These are phyloP conservation scores for Luidia sarsii DNA, from an alignment of 53 echinoderm and acorn worm species.

Conservation along the genomic window DNA sequence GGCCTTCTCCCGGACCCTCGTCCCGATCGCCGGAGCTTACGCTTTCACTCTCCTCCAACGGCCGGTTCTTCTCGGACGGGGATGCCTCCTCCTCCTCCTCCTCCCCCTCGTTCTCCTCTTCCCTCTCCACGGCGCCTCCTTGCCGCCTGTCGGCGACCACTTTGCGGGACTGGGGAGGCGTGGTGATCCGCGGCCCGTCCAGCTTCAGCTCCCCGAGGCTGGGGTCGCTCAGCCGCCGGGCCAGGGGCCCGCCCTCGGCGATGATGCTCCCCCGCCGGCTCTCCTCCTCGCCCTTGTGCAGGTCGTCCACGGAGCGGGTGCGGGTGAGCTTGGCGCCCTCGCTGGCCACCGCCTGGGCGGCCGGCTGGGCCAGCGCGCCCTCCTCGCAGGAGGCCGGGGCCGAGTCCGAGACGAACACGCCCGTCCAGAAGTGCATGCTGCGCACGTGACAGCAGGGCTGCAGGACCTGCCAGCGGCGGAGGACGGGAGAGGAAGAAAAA, in stretches of 20 bases:
- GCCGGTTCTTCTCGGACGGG: constrained; percentile 18
- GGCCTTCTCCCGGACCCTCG: too few relatives aligned
- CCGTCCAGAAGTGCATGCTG: constrained; percentile 77
- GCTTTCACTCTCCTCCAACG: too few relatives aligned
- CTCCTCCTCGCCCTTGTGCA: constrained; percentile 83
- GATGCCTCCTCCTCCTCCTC: background rate
- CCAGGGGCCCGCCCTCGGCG: constrained; percentile 62
- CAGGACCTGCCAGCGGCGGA: constrained; percentile 60
- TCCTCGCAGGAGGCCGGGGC: constrained; percentile 60
- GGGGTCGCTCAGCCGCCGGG: constrained; percentile 87
- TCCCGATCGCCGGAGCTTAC: too few relatives aligned
- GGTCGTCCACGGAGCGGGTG: constrained; percentile 86
- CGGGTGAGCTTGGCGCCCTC: constrained; percentile 79
- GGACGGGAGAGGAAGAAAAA: background rate
- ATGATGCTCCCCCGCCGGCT: constrained; percentile 70
- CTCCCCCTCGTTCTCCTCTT: constrained; percentile 12
- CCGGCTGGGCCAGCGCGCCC: constrained; percentile 39
- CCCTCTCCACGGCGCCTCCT: background rate
- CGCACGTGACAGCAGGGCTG: constrained; percentile 80
- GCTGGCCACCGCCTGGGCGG: constrained; percentile 28
- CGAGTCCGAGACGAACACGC: constrained; percentile 82
- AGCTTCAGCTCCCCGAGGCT: constrained; percentile 80
- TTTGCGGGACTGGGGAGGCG: constrained; percentile 58
- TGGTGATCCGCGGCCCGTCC: constrained; percentile 71
- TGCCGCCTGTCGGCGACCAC: constrained; percentile 32